Conservation (phyloP, 1,140 invertebrate species). For the Doryteuthis pealeii region DNA sequence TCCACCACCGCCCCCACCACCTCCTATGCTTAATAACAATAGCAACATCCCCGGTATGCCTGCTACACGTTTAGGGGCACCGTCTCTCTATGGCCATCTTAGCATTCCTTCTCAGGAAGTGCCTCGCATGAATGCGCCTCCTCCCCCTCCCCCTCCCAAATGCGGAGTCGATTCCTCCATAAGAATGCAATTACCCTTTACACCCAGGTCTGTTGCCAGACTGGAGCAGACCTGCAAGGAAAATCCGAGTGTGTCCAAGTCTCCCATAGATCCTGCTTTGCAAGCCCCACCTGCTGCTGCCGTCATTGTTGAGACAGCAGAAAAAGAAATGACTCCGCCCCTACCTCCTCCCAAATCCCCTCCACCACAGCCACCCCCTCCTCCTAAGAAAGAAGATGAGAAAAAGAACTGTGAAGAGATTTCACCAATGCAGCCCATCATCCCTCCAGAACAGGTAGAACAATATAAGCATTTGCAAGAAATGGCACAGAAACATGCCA, state of each 20-base stretch:
- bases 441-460: conserved; percentile 38
- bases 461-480: conserved; percentile 40
- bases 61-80: not conserved
- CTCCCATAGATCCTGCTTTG: not conserved
- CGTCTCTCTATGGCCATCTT: conserved; percentile 3
- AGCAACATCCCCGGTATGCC: not conserved
- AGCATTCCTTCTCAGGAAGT: not conserved
- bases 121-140: not conserved
- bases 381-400: conserved; percentile 29
- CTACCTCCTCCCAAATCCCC: conserved; percentile 27
- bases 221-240: not conserved
- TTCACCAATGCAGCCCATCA: conserved; percentile 23
- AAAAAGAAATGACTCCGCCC: conserved; percentile 23
- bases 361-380: conserved; percentile 29
- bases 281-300: not conserved
- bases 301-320: not conserved
- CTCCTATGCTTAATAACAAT: not conserved
- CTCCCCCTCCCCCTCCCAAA: not conserved
- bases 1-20: conserved; percentile 9
- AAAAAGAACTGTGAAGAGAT: conserved; percentile 24
- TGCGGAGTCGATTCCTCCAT: no score
- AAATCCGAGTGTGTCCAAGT: not conserved
- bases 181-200: not conserved
- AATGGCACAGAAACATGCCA: conserved; percentile 38
- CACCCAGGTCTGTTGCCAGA: not conserved